phyloP scores from a whole-genome alignment of 2,888 invertebrate genomes.

The Ophion slaviceki region DNA sequence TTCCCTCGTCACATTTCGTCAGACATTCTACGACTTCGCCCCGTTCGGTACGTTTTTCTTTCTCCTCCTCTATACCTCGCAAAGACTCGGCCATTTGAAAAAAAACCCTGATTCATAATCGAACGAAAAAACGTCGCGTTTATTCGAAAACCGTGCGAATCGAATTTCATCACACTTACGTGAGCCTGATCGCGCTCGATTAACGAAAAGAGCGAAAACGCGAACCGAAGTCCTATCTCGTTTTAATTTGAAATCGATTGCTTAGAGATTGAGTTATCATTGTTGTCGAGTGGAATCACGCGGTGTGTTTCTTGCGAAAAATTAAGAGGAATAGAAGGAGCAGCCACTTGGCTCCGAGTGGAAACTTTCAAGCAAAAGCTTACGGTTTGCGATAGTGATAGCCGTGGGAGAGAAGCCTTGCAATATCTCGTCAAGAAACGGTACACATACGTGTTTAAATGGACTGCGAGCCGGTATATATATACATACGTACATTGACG shows the following conservation, averaged over 20 bases:
- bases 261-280: background rate
- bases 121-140: background rate
- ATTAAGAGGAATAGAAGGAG: background rate
- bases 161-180: background rate
- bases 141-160: background rate
- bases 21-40: background rate
- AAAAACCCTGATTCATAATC: background rate
- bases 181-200: background rate
- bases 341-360: background rate
- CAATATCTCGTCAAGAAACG: background rate
- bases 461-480: background rate
- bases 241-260: background rate
- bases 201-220: background rate
- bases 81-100: background rate
- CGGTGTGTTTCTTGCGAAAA: background rate
- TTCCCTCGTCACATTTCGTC: background rate
- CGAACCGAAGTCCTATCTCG: background rate
- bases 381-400: background rate
- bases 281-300: background rate
- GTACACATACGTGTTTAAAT: background rate
- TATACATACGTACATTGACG: too few species aligned
- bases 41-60: background rate
- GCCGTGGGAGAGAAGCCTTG: background rate
- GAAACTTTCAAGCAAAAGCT: background rate
- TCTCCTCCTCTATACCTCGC: background rate